Evolutionary conservation across 2,113 vertebrate species (phyloP).

Genomic region (Cygnus buccinator): DNA sequence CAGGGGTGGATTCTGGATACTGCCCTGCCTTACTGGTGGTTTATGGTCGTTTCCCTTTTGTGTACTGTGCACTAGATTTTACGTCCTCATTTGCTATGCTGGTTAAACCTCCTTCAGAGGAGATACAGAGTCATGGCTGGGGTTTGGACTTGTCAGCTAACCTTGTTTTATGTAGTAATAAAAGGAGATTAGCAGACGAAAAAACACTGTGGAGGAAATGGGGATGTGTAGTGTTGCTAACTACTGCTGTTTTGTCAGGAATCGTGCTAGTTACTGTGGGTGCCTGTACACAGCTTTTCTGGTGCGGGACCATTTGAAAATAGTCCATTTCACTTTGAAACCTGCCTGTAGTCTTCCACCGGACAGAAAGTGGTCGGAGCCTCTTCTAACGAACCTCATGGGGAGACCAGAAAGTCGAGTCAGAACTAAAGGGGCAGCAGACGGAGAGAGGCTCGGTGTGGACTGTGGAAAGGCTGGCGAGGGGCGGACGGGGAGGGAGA

Average conservation of each 20-base stretch:
- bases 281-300: accelerated
- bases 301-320: background rate
- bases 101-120: background rate
- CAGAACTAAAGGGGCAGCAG: background rate
- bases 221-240: background rate
- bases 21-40: background rate
- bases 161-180: background rate
- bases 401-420: background rate
- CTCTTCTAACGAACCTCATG: background rate
- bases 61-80: background rate
- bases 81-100: background rate
- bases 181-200: background rate
- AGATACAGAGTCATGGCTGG: background rate
- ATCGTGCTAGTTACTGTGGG: no score
- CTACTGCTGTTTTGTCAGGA: background rate
- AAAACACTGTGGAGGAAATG: background rate
- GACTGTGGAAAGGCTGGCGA: background rate
- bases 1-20: background rate
- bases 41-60: background rate
- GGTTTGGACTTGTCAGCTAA: background rate
- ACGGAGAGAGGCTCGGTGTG: background rate
- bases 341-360: background rate
- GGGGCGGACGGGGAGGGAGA: background rate
- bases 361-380: accelerated
- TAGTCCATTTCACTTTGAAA: no score